Evolutionary conservation across 2,888 invertebrate genomes (phyloP), one percentile per base, ranked within the genome.

Genomic region (Andricus quercusramuli): DNA sequence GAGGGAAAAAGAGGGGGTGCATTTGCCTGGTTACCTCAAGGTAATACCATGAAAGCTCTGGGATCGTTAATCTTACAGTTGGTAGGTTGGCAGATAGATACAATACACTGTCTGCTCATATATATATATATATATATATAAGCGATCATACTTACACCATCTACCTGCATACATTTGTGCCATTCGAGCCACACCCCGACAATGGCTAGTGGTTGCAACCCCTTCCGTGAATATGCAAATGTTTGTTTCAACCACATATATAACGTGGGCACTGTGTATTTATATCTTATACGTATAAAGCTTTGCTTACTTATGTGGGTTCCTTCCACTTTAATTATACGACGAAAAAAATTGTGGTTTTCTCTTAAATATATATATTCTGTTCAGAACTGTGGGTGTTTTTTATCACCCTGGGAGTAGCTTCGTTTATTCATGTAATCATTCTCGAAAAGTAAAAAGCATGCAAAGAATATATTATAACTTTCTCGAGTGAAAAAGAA

Each of bases 31-130:
- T 70, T 51, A 56, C 29, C 74, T 51, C 51, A 83, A 85, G 85
- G 85, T 87, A 88, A 88, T 88, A 87, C 82, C 83, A 85, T 83
- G 86, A 85, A 87, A 89, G 85, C 85, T 87, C 81, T 84, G 82
- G 84, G 87, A 88, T 89, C 88, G 88, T 89, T 89, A 89, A 89
- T 89, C 89, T 89, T 88, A 85, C 83, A 83, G 85, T 85, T 83
- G 82, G 82, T 85, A 84, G 82, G 85, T 83, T 81, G 83, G 81
- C 70, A 65, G 77, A 77, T 76, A 74, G 82, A 79, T 81, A 83
- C 79, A 51, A 65, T 80, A 29, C 64, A 68, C 79, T 65, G 79
- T 74, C 65, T 70, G 68, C 82, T 82, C 78, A 80, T 77, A 81
- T 79, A 66, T 66, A 76, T 77, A 79, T 78, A 80, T 77, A 81